A percentile compares a stretch with the other conserved stretches of the same genome.
These are phyloP conservation scores for Lindbergichthys nudifrons DNA, from an alignment of 2,797 vertebrate species.

Conservation along the genomic window DNA sequence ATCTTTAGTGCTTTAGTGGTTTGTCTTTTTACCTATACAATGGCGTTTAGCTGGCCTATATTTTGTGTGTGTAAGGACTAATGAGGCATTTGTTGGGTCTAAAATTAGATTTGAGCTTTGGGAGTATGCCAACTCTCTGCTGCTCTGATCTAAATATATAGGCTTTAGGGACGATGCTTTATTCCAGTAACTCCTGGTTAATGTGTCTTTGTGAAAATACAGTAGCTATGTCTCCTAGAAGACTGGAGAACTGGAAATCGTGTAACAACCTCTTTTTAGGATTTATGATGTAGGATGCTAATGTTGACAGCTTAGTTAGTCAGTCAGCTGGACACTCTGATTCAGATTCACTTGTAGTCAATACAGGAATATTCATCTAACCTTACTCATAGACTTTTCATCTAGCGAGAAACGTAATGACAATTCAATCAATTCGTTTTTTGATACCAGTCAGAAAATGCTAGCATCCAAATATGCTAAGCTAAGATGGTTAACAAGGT, in stretches of 20 bases:
- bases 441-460: no score
- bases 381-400: no score
- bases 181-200: constrained; percentile 36
- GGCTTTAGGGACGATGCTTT: neutral
- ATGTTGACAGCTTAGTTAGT: neutral
- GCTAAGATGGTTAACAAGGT: no score
- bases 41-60: constrained; percentile 8
- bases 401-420: no score
- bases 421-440: no score
- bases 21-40: neutral
- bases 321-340: no score
- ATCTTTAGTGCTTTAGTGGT: neutral
- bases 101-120: constrained; percentile 32
- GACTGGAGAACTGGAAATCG: neutral
- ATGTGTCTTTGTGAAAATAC: constrained; percentile 26
- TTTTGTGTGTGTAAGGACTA: neutral
- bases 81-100: constrained; percentile 6
- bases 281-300: neutral
- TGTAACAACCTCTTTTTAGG: neutral
- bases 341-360: no score
- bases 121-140: constrained; percentile 25
- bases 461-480: no score
- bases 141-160: constrained; percentile 47
- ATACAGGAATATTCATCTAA: no score
- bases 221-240: neutral